Evolutionary conservation across 2,888 invertebrate genomes (phyloP).

Genomic region (Nowickia ferox): DNA sequence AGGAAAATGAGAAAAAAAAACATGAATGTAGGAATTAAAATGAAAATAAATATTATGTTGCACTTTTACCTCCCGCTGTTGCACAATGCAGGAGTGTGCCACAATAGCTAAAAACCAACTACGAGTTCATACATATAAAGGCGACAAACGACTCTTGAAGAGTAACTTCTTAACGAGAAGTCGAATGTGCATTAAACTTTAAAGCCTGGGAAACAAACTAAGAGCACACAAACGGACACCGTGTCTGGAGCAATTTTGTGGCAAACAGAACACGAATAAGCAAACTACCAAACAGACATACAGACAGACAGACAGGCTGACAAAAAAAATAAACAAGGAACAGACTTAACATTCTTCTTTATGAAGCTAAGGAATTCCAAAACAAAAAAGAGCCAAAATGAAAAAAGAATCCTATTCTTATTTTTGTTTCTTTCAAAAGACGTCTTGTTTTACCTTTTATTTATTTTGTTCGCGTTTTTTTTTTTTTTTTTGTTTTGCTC

Average conservation of each 20-base stretch:
- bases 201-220: constrained; percentile 69
- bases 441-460: constrained; percentile 55
- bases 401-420: constrained; percentile 53
- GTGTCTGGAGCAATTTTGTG: constrained; percentile 59
- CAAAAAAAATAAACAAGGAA: constrained; percentile 29
- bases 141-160: constrained; percentile 17
- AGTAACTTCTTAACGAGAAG: constrained; percentile 35
- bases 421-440: constrained; percentile 33
- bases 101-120: constrained; percentile 52
- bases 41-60: constrained; percentile 70
- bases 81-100: constrained; percentile 68
- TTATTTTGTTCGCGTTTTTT: constrained; percentile 37
- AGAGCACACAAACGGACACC: constrained; percentile 65
- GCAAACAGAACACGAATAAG: constrained; percentile 4
- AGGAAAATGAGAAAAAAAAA: constrained; percentile 53
- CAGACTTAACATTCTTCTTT: constrained; percentile 53
- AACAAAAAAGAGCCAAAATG: constrained; percentile 20
- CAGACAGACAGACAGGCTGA: constrained; percentile 38
- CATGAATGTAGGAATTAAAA: constrained; percentile 65
- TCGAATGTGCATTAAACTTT: constrained; percentile 34
- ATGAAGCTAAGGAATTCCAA: constrained; percentile 59
- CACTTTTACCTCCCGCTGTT: constrained; percentile 71
- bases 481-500: constrained; percentile 11
- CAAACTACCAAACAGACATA: constrained; percentile 9
- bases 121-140: neutral